phyloP scores from a whole-genome alignment of 2,797 vertebrate species.

The Ataeniobius toweri region DNA sequence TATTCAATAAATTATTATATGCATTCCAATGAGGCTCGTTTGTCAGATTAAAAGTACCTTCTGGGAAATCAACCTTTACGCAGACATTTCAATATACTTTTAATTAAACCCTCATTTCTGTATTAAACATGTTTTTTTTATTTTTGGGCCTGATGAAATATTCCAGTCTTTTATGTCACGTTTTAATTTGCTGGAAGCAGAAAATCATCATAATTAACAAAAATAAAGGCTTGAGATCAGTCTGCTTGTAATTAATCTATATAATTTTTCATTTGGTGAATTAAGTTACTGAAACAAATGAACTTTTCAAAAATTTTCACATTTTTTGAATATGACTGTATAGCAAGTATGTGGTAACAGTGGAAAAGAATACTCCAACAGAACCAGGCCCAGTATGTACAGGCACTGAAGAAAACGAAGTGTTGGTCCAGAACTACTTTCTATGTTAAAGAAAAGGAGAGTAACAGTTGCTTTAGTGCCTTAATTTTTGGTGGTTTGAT shows the following conservation, averaged over 20 bases:
- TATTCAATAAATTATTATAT: not conserved
- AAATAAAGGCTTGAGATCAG: not conserved
- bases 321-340: not conserved
- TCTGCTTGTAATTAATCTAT: not conserved
- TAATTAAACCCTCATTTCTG: not conserved
- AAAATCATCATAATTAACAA: not conserved
- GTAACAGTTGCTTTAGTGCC: not conserved
- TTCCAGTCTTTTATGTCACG: too few species aligned
- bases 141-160: too few species aligned
- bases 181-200: not conserved
- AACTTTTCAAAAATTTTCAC: not conserved
- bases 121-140: not conserved
- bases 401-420: not conserved
- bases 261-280: not conserved
- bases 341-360: not conserved
- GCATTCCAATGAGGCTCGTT: not conserved
- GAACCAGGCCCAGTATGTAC: too few species aligned
- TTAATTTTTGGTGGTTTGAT: conserved; percentile 1
- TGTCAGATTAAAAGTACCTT: not conserved
- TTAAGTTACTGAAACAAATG: not conserved
- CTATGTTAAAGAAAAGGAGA: not conserved
- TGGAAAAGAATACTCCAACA: not conserved
- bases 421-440: not conserved
- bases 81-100: not conserved
- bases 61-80: not conserved